These are phyloP conservation scores for Stigmatopora nigra DNA, from an alignment of 2,113 vertebrate genomes.

Conservation along the genomic window DNA sequence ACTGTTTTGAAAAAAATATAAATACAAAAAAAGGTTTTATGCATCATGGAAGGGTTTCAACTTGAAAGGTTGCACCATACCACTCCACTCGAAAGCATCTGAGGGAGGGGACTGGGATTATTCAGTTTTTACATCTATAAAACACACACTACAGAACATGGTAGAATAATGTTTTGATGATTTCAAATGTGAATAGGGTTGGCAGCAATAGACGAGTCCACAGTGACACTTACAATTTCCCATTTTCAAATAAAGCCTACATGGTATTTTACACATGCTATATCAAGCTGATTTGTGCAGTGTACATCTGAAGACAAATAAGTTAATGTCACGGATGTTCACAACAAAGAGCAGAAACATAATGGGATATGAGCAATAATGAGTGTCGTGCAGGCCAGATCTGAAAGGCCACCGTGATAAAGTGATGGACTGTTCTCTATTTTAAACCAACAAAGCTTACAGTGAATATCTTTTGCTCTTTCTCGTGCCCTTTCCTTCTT, in stretches of 20 bases:
- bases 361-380: conserved; percentile 29
- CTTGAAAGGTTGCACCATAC: no score
- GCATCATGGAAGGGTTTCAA: no score
- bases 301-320: neutral
- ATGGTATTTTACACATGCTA: neutral
- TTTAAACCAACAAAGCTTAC: conserved; percentile 21
- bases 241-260: conserved; percentile 1
- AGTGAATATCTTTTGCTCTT: conserved; percentile 18
- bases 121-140: no score
- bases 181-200: neutral
- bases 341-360: conserved; percentile 12
- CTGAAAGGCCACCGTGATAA: conserved; percentile 49
- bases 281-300: neutral
- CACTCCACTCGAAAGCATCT: no score
- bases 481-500: conserved; percentile 15
- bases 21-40: no score
- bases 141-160: neutral
- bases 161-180: neutral
- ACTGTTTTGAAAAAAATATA: no score
- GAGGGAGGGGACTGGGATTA: no score
- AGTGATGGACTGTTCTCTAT: conserved; percentile 44
- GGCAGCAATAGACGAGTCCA: neutral
- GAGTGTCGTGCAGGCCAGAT: conserved; percentile 22
- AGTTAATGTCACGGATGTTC: conserved; percentile 32
- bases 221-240: neutral